Conservation (phyloP, 2,113 vertebrate genomes). For the Prunella fulvescens region DNA sequence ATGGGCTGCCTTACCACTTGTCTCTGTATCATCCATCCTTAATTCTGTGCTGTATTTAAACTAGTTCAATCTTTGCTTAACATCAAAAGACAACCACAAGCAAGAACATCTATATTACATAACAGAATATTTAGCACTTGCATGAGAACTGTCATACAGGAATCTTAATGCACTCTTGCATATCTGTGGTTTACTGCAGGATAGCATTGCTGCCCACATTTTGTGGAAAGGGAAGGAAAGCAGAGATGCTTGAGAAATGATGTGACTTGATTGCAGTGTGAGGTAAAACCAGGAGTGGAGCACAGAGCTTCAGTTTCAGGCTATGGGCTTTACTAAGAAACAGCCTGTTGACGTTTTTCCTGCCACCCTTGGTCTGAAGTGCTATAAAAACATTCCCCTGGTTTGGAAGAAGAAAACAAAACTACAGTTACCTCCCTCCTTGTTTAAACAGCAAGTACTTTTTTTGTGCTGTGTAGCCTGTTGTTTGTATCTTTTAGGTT, state of each 20-base stretch:
- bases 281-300: constrained; percentile 23
- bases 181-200: constrained; percentile 30
- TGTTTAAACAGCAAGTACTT: not conserved
- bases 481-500: not conserved
- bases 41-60: constrained; percentile 10
- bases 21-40: not conserved
- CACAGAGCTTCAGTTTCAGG: not conserved
- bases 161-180: constrained; percentile 23
- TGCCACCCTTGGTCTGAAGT: not conserved
- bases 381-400: not conserved
- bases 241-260: not conserved
- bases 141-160: constrained; percentile 31
- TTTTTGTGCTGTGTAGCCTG: not conserved
- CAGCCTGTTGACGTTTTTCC: not conserved
- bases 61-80: not conserved
- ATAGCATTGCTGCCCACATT: not conserved
- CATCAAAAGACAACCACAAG: constrained; percentile 44
- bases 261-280: not conserved
- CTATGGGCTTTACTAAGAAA: not conserved
- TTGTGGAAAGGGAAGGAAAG: not conserved
- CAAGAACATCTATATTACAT: constrained; percentile 36
- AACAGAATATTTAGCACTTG: constrained; percentile 50
- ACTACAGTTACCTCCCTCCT: not conserved
- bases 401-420: not conserved
- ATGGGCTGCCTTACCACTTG: not conserved